These are phyloP conservation scores for Drosophila macrospina DNA, from an alignment of 2,888 invertebrate species.

Conservation along the genomic window DNA sequence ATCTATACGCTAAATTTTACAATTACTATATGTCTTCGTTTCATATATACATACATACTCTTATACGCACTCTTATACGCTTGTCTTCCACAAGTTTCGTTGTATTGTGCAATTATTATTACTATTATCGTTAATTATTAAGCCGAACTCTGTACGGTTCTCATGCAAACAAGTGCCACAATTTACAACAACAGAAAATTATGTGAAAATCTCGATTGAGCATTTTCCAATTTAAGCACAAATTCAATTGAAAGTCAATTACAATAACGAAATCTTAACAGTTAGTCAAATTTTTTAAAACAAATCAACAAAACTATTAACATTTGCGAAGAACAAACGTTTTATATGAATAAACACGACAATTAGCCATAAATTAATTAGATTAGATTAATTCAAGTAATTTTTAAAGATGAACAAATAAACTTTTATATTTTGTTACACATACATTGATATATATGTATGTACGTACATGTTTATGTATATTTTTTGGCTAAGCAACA, in stretches of 20 bases:
- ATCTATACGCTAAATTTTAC: constrained; percentile 7
- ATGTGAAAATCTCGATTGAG: constrained; percentile 1
- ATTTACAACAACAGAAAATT: constrained; percentile 29
- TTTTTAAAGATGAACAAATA: constrained; percentile 54
- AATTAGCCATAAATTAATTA: constrained; percentile 60
- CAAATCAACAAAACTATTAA: constrained; percentile 33
- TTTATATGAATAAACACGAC: constrained; percentile 27
- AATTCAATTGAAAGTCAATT: constrained; percentile 61
- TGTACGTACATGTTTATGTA: neutral
- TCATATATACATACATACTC: constrained; percentile 1
- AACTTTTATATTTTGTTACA: constrained; percentile 52
- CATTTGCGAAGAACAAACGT: constrained; percentile 49
- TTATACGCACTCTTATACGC: constrained; percentile 26
- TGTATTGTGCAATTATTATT: constrained; percentile 33
- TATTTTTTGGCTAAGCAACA: constrained; percentile 25
- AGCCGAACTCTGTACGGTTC: constrained; percentile 46
- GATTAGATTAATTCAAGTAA: constrained; percentile 30
- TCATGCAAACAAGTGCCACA: constrained; percentile 78
- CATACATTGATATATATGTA: constrained; percentile 12
- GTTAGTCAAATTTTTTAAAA: constrained; percentile 62
- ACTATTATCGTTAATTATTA: constrained; percentile 14
- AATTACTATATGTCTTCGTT: constrained; percentile 4
- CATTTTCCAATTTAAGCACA: constrained; percentile 5
- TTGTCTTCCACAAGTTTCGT: constrained; percentile 70
- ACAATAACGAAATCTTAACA: constrained; percentile 37